phyloP scores from a whole-genome alignment of 2,888 invertebrate genomes.

The Lycia hirtaria region DNA sequence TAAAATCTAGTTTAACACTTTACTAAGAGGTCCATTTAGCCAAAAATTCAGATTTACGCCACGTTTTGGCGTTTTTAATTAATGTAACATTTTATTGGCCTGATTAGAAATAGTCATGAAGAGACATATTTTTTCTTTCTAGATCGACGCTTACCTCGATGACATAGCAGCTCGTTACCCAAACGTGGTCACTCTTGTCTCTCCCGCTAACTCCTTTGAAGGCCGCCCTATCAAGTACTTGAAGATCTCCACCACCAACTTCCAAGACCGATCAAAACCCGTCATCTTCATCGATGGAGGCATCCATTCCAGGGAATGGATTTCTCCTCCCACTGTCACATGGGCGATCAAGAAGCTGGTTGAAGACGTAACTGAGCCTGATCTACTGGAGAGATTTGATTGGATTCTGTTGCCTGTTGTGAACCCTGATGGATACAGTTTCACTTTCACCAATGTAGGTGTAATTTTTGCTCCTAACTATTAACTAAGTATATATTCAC shows the following conservation, averaged over 20 bases:
- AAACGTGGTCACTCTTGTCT: constrained; percentile 73
- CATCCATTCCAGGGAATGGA: constrained; percentile 90
- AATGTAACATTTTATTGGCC: too few relatives aligned
- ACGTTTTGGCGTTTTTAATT: too few relatives aligned
- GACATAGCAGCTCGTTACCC: constrained; percentile 74
- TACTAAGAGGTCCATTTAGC: too few relatives aligned
- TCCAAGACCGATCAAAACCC: constrained; percentile 74
- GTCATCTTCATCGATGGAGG: constrained; percentile 86
- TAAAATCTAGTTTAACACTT: too few relatives aligned
- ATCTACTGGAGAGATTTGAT: constrained; percentile 86
- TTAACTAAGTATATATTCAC: not conserved
- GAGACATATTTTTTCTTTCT: not conserved
- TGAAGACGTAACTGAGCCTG: constrained; percentile 81
- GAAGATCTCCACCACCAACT: constrained; percentile 85
- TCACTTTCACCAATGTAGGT: constrained; percentile 76
- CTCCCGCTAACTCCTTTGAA: constrained; percentile 84
- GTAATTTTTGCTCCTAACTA: not conserved
- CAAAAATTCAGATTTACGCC: too few relatives aligned
- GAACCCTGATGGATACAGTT: constrained; percentile 91
- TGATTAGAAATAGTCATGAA: too few relatives aligned
- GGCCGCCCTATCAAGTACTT: constrained; percentile 83
- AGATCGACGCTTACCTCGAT: constrained; percentile 69
- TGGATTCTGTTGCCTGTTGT: constrained; percentile 88
- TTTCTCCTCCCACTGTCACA: constrained; percentile 87
- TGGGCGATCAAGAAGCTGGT: constrained; percentile 88